Evolutionary conservation across 2,888 invertebrate genomes (phyloP).

Genomic region (Campoletis raptor): DNA sequence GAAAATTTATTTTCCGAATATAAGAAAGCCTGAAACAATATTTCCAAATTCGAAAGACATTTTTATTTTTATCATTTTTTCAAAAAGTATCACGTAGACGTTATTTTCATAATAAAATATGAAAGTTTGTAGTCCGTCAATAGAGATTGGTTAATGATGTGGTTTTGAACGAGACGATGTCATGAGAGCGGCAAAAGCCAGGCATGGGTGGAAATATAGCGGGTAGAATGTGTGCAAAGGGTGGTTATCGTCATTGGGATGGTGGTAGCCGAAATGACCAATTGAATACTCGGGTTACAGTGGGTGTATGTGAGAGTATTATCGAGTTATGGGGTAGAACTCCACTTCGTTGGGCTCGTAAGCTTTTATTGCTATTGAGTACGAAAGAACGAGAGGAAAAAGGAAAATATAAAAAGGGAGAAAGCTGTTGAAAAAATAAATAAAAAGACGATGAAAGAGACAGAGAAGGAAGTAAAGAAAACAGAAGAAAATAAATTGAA

Average conservation of each 20-base stretch:
- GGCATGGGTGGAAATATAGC: background rate
- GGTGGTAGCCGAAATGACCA: constrained; percentile 65
- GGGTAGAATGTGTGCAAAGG: constrained; percentile 37
- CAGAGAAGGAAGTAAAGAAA: constrained; percentile 7
- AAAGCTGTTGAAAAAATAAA: background rate
- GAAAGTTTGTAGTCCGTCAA: background rate
- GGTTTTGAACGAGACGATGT: background rate
- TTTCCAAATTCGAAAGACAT: background rate
- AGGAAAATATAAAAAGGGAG: background rate
- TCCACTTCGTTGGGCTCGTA: constrained; percentile 66
- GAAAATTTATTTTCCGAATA: background rate
- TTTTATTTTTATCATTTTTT: no score
- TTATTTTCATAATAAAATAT: no score
- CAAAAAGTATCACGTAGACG: background rate
- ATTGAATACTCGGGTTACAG: constrained; percentile 66
- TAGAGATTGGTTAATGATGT: background rate
- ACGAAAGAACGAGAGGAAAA: constrained; percentile 9
- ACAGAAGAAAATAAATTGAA: constrained; percentile 21
- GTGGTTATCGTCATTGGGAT: constrained; percentile 65
- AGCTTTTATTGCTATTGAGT: constrained; percentile 69
- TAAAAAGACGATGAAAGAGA: background rate
- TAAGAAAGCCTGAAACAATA: background rate
- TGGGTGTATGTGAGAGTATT: constrained; percentile 39
- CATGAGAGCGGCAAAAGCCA: background rate
- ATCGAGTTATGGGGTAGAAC: constrained; percentile 33